Evolutionary conservation across 2,888 invertebrate genomes (phyloP).

Genomic region (Drosophila colorata): DNA sequence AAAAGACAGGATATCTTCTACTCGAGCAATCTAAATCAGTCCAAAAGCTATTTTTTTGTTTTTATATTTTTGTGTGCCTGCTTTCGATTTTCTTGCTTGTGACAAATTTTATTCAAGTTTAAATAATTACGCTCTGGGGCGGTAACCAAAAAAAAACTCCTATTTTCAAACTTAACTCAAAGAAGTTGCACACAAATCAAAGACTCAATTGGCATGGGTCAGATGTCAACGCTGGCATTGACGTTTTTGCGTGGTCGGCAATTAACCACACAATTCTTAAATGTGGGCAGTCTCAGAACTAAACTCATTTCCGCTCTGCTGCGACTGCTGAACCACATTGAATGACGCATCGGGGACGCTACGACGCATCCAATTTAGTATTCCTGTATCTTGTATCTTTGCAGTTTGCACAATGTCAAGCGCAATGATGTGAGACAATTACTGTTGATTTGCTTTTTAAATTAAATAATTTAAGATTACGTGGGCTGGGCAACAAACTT

Average conservation of each 20-base stretch:
- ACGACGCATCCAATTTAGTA: slow-evolving; percentile 14
- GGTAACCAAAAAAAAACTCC: slow-evolving; percentile 10
- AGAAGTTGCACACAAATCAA: slow-evolving; percentile 21
- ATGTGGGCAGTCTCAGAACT: slow-evolving; percentile 36
- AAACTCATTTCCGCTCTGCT: slow-evolving; percentile 70
- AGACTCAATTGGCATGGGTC: slow-evolving; percentile 55
- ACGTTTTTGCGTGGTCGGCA: slow-evolving; percentile 60
- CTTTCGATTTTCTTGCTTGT: slow-evolving; percentile 36
- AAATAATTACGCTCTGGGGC: slow-evolving; percentile 40
- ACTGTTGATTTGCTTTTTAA: slow-evolving; percentile 64
- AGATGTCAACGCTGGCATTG: slow-evolving; percentile 51
- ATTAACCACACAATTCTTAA: slow-evolving; percentile 50
- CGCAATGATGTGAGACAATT: slow-evolving; percentile 77
- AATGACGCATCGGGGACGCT: slow-evolving; percentile 24
- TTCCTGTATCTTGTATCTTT: slow-evolving; percentile 32
- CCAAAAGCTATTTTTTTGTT: no score
- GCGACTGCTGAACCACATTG: slow-evolving; percentile 10
- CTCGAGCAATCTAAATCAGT: background rate
- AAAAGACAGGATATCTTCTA: slow-evolving; percentile 7
- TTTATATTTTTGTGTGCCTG: slow-evolving; percentile 17
- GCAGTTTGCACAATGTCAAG: slow-evolving; percentile 70
- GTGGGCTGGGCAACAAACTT: slow-evolving; percentile 7
- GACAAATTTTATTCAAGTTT: slow-evolving; percentile 34
- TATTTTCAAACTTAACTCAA: background rate
- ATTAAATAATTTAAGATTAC: slow-evolving; percentile 47